These are phyloP conservation scores for Danionella cerebrum DNA, from an alignment of 2,113 vertebrate species.

Conservation along the genomic window DNA sequence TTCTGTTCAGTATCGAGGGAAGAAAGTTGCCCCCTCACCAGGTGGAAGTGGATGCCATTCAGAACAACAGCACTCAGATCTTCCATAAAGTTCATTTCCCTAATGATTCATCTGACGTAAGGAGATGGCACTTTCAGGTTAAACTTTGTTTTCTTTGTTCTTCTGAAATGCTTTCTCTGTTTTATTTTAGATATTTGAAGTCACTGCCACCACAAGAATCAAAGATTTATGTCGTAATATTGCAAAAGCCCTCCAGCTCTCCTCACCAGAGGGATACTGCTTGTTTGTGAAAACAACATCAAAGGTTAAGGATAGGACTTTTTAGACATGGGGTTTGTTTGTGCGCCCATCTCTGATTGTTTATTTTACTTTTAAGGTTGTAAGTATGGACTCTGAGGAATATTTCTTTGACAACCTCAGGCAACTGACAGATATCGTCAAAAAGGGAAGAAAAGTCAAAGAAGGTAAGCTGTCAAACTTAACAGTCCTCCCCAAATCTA, in stretches of 20 bases:
- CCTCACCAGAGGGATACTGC: slow-evolving; percentile 79
- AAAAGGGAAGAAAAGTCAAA: slow-evolving; percentile 70
- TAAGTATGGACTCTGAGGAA: slow-evolving; percentile 76
- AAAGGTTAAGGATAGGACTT: slow-evolving; percentile 65
- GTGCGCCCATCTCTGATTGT: too few relatives aligned
- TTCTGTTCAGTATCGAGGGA: slow-evolving; percentile 63
- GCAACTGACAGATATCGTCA: slow-evolving; percentile 69
- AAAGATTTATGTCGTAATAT: slow-evolving; percentile 69
- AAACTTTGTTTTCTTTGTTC: not conserved
- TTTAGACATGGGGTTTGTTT: not conserved
- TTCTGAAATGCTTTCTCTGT: not conserved
- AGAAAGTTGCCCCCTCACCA: slow-evolving; percentile 80
- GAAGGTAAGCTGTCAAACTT: slow-evolving; percentile 65
- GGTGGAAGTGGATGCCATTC: slow-evolving; percentile 81
- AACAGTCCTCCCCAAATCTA: too few relatives aligned
- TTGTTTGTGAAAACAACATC: slow-evolving; percentile 81
- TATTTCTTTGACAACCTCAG: slow-evolving; percentile 89
- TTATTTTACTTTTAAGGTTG: slow-evolving; percentile 70
- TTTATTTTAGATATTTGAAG: slow-evolving; percentile 67
- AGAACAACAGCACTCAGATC: slow-evolving; percentile 76
- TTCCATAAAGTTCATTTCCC: slow-evolving; percentile 84
- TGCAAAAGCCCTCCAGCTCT: slow-evolving; percentile 61
- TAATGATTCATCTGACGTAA: slow-evolving; percentile 72
- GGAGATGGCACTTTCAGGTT: not conserved
- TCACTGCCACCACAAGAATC: slow-evolving; percentile 71